Evolutionary conservation across 2,888 invertebrate genomes (phyloP).

Genomic region (Cheilosia vernalis): DNA sequence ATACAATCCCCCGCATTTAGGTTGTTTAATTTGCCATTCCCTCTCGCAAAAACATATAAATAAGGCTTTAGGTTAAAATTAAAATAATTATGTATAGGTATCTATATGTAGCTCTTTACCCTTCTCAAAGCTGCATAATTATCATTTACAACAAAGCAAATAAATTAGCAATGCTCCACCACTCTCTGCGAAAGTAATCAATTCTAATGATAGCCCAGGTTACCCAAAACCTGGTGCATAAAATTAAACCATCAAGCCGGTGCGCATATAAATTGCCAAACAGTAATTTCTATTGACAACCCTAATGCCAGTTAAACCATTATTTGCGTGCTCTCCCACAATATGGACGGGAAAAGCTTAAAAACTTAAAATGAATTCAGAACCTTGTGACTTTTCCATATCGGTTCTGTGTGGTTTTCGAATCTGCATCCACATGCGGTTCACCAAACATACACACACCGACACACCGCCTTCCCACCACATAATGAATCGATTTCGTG

Average conservation of each 20-base stretch:
- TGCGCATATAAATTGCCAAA: slow-evolving; percentile 56
- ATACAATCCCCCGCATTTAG: slow-evolving; percentile 4
- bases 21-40: slow-evolving; percentile 9
- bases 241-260: slow-evolving; percentile 59
- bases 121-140: slow-evolving; percentile 1
- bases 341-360: slow-evolving; percentile 9
- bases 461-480: slow-evolving; percentile 4
- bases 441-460: background rate
- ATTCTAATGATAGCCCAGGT: slow-evolving; percentile 48
- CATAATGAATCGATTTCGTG: slow-evolving; percentile 33
- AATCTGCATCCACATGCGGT: slow-evolving; percentile 30
- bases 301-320: slow-evolving; percentile 47
- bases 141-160: slow-evolving; percentile 36
- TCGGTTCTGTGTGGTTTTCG: background rate
- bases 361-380: slow-evolving; percentile 30
- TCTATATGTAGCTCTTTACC: background rate
- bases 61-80: slow-evolving; percentile 30
- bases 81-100: slow-evolving; percentile 3
- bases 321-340: slow-evolving; percentile 18
- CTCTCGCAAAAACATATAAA: slow-evolving; percentile 14
- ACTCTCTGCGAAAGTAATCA: slow-evolving; percentile 37
- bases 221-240: slow-evolving; percentile 36
- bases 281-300: slow-evolving; percentile 64
- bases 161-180: slow-evolving; percentile 34
- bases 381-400: background rate